Evolutionary conservation across 2,113 vertebrate genomes (phyloP), one percentile per base, ranked within the genome.

Genomic region (Nematolebias whitei): DNA sequence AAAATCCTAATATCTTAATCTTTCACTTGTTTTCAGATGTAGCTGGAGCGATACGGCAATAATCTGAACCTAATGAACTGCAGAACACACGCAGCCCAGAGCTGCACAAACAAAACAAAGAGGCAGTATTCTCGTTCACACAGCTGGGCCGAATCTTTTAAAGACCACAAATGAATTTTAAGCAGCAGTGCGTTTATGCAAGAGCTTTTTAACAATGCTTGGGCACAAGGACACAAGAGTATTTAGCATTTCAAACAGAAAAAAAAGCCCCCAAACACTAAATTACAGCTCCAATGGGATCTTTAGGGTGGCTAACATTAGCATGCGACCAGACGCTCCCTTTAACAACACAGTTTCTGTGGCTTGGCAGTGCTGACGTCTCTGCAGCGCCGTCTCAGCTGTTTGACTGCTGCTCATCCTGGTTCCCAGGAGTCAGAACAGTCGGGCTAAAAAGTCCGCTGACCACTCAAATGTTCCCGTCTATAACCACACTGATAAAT

Each of bases 301-400:
- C 76, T 87, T 87, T 83, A 78, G 83, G 82, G 68, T 40, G 61
- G 88, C 88, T 91, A 90, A 89, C 87, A 86, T 89, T 89, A 91
- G 88, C 85, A 88, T 88, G 89, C 62, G 78, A 86, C 85, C 86
- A 89, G 89, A 90, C 83, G 67, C 85, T 83, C 63, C 78, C 73
- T 87, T 87, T 86, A 81, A 87, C 80, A 78, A 83, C 75, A 76
- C 72, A 68, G 54, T 77, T 87, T 83, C 83, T 89, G 91, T 72
- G 90, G 85, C 87, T 90, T 90, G 90, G 87, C 87, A 71, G 66
- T 0, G 3, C 61, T 2, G 41, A 6, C 26, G 24, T 24, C 68
- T 40, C 52, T 45, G 62, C 26, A 68, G 68, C 71, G 50, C 58
- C 88, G 75, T 29, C 77, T 79, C 57, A 47, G 70, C 74, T 73